A percentile compares a stretch with the other conserved stretches of the same genome.
Conservation (phyloP, 2,888 invertebrate genomes). For the Pristionchus arcanus region DNA sequence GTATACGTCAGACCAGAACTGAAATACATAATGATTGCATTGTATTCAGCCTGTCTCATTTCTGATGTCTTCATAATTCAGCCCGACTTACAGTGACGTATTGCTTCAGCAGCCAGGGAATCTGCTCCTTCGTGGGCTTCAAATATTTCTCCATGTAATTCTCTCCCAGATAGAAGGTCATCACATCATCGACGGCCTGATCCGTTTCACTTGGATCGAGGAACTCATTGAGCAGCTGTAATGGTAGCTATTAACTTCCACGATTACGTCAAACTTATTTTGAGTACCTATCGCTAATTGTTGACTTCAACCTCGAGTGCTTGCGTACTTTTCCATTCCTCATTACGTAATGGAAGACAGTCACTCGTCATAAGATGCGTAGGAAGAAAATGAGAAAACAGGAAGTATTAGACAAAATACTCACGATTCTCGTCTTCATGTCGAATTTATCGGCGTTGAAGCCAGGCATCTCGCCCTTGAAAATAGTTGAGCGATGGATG, state of each 20-base stretch:
- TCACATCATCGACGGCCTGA: background rate
- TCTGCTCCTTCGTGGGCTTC: background rate
- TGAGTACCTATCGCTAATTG: background rate
- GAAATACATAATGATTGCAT: constrained; percentile 2
- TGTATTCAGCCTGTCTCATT: background rate
- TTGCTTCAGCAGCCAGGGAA: background rate
- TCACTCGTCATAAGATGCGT: background rate
- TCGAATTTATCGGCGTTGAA: constrained; percentile 43
- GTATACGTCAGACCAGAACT: constrained; percentile 51
- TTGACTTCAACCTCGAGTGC: background rate
- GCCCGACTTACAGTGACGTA: background rate
- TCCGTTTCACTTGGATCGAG: constrained; percentile 1
- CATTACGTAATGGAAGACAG: background rate
- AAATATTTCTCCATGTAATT: background rate
- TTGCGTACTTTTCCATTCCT: background rate
- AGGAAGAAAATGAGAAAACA: background rate
- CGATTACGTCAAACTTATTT: background rate
- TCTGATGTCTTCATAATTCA: no score
- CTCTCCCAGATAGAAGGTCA: constrained; percentile 24
- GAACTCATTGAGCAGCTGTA: constrained; percentile 41
- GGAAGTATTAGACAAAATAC: background rate
- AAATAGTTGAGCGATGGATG: background rate
- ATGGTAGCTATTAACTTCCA: background rate
- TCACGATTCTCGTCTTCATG: constrained; percentile 45
- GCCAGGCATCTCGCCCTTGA: background rate